Percentiles rank a stretch among this genome's conserved stretches.
Evolutionary conservation across 2,113 vertebrate genomes (phyloP).

Genomic region (Vimba vimba): DNA sequence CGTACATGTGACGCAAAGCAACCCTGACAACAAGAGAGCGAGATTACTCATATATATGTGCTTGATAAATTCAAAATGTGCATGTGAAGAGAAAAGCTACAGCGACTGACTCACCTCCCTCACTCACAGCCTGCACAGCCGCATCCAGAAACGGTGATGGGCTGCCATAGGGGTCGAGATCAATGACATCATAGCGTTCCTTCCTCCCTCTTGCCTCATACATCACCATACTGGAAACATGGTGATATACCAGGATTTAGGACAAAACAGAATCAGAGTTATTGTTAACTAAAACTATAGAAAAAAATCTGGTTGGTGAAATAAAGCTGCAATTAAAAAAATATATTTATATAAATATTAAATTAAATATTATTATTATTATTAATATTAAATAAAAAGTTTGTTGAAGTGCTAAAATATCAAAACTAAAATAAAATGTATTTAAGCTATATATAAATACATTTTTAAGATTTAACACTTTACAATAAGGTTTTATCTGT

Average conservation of each 20-base stretch:
- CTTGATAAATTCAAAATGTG: background rate
- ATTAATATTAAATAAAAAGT: too few species aligned
- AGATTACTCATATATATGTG: too few species aligned
- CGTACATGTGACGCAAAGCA: constrained; percentile 91
- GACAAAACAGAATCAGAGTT: background rate
- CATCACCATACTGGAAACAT: constrained; percentile 80
- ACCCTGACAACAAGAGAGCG: constrained; percentile 72
- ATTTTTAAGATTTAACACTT: too few species aligned
- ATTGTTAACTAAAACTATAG: background rate
- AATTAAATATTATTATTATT: too few species aligned
- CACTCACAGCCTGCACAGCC: constrained; percentile 85
- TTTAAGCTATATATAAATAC: too few species aligned
- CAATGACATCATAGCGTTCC: constrained; percentile 86
- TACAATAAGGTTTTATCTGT: too few species aligned
- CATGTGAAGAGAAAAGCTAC: background rate
- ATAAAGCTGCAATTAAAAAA: too few species aligned
- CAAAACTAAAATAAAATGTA: too few species aligned
- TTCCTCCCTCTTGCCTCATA: constrained; percentile 79
- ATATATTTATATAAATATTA: too few species aligned
- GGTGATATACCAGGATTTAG: background rate
- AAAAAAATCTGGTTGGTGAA: background rate
- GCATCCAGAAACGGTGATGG: constrained; percentile 87
- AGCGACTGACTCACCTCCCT: constrained; percentile 80
- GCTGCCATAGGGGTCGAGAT: constrained; percentile 93
- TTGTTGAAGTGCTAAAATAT: too few species aligned